These are phyloP conservation scores for Apis dorsata DNA, from an alignment of 1,140 invertebrate species.

Conservation along the genomic window DNA sequence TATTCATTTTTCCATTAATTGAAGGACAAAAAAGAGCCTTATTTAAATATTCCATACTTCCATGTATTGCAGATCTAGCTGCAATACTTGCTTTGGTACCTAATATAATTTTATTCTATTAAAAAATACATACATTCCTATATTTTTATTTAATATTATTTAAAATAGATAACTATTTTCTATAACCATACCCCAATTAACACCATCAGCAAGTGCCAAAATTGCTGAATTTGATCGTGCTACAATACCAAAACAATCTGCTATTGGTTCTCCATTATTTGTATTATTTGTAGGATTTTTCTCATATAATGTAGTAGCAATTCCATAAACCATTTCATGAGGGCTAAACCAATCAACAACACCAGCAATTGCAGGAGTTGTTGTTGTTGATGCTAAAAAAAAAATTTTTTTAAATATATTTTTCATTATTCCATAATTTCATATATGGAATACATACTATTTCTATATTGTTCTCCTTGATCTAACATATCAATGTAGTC, in stretches of 20 bases:
- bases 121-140: not conserved
- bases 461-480: constrained; percentile 80
- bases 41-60: constrained; percentile 92
- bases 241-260: constrained; percentile 93
- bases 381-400: constrained; percentile 46
- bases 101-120: constrained; percentile 62
- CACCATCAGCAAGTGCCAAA: constrained; percentile 93
- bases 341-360: constrained; percentile 86
- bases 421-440: constrained; percentile 83
- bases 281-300: constrained; percentile 87
- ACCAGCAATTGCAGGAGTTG: constrained; percentile 81
- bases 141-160: not conserved
- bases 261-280: constrained; percentile 92
- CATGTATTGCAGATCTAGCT: constrained; percentile 93
- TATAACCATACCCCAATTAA: constrained; percentile 90
- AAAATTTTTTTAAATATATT: not conserved
- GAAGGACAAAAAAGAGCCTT: constrained; percentile 84
- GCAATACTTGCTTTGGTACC: constrained; percentile 92
- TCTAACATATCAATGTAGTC: constrained; percentile 88
- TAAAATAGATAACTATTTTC: not conserved
- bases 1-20: constrained; percentile 67
- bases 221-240: constrained; percentile 89
- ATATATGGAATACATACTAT: constrained; percentile 81
- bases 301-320: constrained; percentile 88
- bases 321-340: constrained; percentile 85